Evolutionary conservation across 2,797 vertebrate genomes (phyloP), one percentile per base, ranked within the genome.

Genomic region (Tokudaia tokunoshimensis): DNA sequence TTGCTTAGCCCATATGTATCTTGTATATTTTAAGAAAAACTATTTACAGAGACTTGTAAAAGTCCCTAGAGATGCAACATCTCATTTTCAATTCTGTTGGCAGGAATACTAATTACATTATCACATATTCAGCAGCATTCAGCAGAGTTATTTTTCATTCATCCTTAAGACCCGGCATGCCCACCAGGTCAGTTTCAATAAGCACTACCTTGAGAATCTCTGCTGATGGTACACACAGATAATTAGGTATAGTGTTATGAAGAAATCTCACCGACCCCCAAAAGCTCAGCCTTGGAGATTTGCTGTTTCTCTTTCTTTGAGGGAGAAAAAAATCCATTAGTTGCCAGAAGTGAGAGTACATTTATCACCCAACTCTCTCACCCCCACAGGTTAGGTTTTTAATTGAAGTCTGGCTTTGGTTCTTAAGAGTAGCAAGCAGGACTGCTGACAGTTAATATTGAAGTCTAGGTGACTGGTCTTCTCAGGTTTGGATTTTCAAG

Each of bases 61-160:
- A 81, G 87, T 97, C 98, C 95, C 98, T 74, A 34, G 98, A 98
- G 98, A 98, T 82, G 93, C 85, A 98, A 96, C 97, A 98, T 98
- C 98, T 98, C 97, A 98, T 98, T 99, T 98, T 98, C 96, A 98
- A 97, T 98, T 98, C 98, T 94, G 93, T 94, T 98, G 98, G 97
- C 98, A 98, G 97, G 97, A 98, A 98, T 98, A 98, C 98, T 98
- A 98, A 99, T 99, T 98, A 93, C 90, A 98, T 98, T 98, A 98
- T 98, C 98, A 98, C 98, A 97, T 98, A 98, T 98, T 98, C 98
- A 98, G 97, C 97, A 97, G 47, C 95, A 96, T 98, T 98, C 98
- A 98, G 96, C 96, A 97, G 98, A 98, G 97, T 98, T 98, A 98
- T 98, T 98, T 98, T 98, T 98, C 97, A 98, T 98, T 98, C 97